A percentile compares a stretch with the other conserved stretches of the same genome.
phyloP scores from a whole-genome alignment of 2,113 vertebrate genomes.

The Notarius quadriscutis region DNA sequence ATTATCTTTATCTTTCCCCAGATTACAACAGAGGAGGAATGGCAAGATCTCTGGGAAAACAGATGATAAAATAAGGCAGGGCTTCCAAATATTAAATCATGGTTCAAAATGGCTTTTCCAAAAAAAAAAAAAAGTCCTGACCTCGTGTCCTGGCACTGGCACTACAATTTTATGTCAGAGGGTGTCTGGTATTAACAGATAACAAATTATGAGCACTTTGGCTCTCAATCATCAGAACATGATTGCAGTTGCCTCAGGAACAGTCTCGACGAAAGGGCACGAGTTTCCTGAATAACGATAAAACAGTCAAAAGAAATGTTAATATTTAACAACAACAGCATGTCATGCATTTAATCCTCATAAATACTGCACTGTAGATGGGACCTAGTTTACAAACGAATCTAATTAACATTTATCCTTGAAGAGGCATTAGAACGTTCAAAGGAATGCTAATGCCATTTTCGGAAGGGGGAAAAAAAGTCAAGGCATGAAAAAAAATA shows the following conservation, averaged over 20 bases:
- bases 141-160: no score
- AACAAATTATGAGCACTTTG: background rate
- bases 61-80: background rate
- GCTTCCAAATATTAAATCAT: background rate
- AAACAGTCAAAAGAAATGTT: constrained; percentile 39
- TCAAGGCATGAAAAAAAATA: constrained; percentile 3
- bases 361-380: constrained; percentile 50
- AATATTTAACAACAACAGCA: constrained; percentile 52
- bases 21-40: background rate
- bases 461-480: background rate
- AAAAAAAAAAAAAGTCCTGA: background rate
- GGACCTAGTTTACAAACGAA: constrained; percentile 51
- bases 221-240: background rate
- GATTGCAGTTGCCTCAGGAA: background rate
- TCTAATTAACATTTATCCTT: constrained; percentile 60
- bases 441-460: constrained; percentile 50
- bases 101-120: background rate
- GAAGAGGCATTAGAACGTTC: constrained; percentile 52
- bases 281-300: background rate
- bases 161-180: background rate
- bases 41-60: background rate
- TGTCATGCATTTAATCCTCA: constrained; percentile 52
- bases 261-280: background rate
- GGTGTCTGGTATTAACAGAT: background rate
- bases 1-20: background rate